Evolutionary conservation across 2,113 vertebrate genomes (phyloP).

Genomic region (Vidua macroura): DNA sequence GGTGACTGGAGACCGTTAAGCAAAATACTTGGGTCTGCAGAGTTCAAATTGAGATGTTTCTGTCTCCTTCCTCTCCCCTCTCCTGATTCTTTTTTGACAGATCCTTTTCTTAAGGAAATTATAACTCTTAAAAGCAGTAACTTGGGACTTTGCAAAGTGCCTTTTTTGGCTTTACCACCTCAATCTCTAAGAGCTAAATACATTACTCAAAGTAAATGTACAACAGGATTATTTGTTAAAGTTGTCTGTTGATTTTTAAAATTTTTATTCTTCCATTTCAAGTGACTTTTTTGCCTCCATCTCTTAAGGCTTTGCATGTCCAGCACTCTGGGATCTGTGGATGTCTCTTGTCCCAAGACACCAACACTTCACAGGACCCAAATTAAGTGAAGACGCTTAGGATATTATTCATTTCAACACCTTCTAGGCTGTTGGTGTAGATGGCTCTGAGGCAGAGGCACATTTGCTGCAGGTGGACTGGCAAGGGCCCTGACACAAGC

Average conservation of each 20-base stretch:
- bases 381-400: neutral
- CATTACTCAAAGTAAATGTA: neutral
- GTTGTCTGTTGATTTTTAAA: neutral
- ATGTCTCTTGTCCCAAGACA: neutral
- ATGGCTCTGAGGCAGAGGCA: neutral
- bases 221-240: neutral
- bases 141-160: neutral
- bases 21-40: neutral
- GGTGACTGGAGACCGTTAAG: neutral
- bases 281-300: neutral
- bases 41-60: neutral
- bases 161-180: neutral
- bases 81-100: neutral
- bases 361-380: neutral
- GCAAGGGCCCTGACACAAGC: neutral
- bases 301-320: neutral
- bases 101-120: neutral
- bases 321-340: fast-evolving
- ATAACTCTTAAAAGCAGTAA: neutral
- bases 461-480: neutral
- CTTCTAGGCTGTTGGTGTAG: neutral
- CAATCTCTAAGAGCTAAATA: neutral
- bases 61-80: neutral
- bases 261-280: neutral
- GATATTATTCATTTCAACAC: neutral